Percentiles rank a stretch among this genome's conserved stretches.
These are phyloP conservation scores for Diachasmimorpha longicaudata DNA, from an alignment of 1,140 invertebrate genomes.

Conservation along the genomic window DNA sequence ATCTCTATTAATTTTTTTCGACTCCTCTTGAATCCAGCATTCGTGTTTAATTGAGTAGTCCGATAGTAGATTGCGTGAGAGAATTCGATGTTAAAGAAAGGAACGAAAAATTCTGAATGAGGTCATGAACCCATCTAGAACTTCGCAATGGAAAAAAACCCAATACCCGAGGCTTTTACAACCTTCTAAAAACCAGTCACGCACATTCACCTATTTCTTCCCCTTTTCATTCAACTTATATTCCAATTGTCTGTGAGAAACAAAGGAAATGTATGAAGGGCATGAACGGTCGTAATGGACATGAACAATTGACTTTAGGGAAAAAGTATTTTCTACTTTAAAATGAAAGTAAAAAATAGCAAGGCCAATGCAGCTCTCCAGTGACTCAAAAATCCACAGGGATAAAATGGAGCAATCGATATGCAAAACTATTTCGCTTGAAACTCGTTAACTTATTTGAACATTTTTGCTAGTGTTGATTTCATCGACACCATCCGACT, in stretches of 20 bases:
- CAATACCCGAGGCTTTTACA: too few species aligned
- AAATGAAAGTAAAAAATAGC: background rate
- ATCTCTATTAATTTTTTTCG: too few species aligned
- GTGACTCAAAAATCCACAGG: background rate
- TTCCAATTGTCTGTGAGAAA: background rate
- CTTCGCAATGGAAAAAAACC: too few species aligned
- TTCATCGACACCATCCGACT: slow-evolving; percentile 6
- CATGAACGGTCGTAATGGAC: background rate
- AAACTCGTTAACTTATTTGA: background rate
- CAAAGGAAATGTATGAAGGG: background rate
- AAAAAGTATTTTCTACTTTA: background rate
- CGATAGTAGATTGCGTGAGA: too few species aligned
- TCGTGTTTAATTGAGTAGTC: too few species aligned
- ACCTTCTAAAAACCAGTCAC: background rate
- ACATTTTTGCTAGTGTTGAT: background rate
- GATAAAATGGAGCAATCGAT: background rate
- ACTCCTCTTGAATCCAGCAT: too few species aligned
- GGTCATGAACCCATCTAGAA: too few species aligned
- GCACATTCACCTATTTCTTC: background rate
- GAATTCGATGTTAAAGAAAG: too few species aligned
- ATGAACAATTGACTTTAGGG: background rate
- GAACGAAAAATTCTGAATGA: too few species aligned
- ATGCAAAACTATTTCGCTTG: background rate
- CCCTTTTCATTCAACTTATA: background rate
- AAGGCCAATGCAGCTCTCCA: background rate